Conservation (phyloP, 2,888 invertebrate species). For the Cylindroiulus punctatus region DNA sequence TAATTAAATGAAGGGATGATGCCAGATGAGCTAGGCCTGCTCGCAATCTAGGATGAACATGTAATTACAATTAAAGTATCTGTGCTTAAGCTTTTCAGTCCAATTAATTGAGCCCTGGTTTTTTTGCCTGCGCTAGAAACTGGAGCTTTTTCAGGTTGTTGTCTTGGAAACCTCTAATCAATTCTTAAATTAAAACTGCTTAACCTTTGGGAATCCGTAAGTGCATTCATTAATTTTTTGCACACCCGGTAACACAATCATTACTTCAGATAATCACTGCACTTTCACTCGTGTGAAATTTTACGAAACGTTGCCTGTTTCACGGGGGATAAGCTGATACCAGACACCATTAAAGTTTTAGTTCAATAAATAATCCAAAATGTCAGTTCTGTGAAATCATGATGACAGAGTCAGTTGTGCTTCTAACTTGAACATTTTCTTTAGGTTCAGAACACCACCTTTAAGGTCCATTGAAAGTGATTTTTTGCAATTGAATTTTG, state of each 20-base stretch:
- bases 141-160: neutral
- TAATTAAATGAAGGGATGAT: neutral
- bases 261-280: neutral
- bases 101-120: neutral
- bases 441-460: too few species aligned
- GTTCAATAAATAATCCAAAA: too few species aligned
- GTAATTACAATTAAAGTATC: slow-evolving; percentile 38
- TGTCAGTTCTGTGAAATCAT: too few species aligned
- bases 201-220: neutral
- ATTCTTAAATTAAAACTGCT: neutral
- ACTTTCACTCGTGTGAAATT: too few species aligned
- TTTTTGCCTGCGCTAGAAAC: neutral
- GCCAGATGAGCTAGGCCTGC: neutral
- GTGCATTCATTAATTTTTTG: neutral
- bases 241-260: neutral
- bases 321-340: too few species aligned
- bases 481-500: too few species aligned
- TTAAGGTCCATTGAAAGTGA: too few species aligned
- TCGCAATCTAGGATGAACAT: slow-evolving; percentile 26
- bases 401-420: too few species aligned
- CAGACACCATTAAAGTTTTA: too few species aligned
- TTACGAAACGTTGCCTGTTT: too few species aligned
- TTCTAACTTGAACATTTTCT: too few species aligned
- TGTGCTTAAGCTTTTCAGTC: slow-evolving; percentile 33
- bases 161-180: neutral